These are phyloP conservation scores for Phorcus lineatus DNA, from an alignment of 2,888 invertebrate genomes.

Conservation along the genomic window DNA sequence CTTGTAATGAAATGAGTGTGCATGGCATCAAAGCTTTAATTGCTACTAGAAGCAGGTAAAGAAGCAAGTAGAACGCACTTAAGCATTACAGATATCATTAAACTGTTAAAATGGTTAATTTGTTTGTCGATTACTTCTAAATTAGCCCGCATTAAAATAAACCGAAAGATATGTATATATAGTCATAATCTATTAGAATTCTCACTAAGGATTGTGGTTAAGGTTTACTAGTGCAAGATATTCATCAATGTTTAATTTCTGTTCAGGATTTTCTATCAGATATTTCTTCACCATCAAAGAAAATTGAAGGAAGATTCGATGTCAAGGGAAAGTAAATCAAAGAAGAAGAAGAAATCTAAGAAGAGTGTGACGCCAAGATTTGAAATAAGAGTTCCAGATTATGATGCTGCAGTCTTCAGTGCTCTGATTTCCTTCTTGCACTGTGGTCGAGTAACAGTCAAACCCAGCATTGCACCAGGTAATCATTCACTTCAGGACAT, in stretches of 20 bases:
- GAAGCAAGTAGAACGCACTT: too few relatives aligned
- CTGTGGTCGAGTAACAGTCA: neutral
- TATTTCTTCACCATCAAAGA: neutral
- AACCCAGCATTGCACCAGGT: neutral
- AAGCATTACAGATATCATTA: too few relatives aligned
- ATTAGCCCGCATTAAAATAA: too few relatives aligned
- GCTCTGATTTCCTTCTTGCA: neutral
- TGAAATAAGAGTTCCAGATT: neutral
- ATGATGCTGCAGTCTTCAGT: neutral
- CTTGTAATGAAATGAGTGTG: too few relatives aligned
- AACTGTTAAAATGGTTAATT: too few relatives aligned
- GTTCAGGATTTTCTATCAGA: conserved; percentile 2
- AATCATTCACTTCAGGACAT: too few relatives aligned
- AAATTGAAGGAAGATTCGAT: neutral
- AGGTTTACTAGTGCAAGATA: too few relatives aligned
- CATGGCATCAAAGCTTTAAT: neutral
- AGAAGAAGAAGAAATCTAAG: neutral
- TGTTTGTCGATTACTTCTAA: too few relatives aligned
- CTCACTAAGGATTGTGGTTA: too few relatives aligned
- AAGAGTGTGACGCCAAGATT: neutral
- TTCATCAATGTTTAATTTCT: neutral
- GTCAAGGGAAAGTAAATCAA: too few relatives aligned
- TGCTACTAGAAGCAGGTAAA: conserved; percentile 11
- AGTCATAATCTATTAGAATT: too few relatives aligned
- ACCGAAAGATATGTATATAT: too few relatives aligned